These are phyloP conservation scores for Campylorhamphus procurvoides DNA, from an alignment of 2,113 vertebrate species.

Conservation along the genomic window DNA sequence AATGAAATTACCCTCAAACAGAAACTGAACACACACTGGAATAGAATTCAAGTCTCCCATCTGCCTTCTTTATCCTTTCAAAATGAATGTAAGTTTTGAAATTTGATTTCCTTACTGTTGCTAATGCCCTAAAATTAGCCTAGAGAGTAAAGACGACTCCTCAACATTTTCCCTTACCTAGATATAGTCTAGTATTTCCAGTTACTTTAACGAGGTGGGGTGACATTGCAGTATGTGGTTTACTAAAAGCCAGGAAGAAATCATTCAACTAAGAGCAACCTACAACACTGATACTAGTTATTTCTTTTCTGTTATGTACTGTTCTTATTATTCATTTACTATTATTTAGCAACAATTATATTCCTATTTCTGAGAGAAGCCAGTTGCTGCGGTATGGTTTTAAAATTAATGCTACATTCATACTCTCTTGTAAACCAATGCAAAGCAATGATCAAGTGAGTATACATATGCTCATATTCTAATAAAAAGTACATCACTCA, in stretches of 20 bases:
- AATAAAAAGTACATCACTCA: background rate
- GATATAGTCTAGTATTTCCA: background rate
- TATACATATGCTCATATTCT: background rate
- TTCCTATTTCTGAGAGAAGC: background rate
- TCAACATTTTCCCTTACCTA: background rate
- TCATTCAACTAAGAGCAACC: background rate
- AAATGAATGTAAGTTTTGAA: background rate
- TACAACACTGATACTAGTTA: background rate
- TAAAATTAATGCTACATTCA: background rate
- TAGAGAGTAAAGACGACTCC: background rate
- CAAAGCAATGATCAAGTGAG: background rate
- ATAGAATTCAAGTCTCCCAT: background rate
- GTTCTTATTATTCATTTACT: background rate
- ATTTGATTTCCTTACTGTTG: background rate
- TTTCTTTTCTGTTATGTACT: background rate
- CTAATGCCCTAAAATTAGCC: background rate
- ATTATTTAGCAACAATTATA: background rate
- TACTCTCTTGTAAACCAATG: background rate
- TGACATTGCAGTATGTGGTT: background rate
- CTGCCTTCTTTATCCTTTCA: background rate
- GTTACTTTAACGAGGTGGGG: background rate
- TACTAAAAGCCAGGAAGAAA: background rate
- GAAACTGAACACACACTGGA: conserved; percentile 18
- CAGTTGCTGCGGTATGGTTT: background rate
- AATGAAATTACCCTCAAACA: background rate